phyloP scores from a whole-genome alignment of 2,888 invertebrate genomes.

The Saturnia pavonia region DNA sequence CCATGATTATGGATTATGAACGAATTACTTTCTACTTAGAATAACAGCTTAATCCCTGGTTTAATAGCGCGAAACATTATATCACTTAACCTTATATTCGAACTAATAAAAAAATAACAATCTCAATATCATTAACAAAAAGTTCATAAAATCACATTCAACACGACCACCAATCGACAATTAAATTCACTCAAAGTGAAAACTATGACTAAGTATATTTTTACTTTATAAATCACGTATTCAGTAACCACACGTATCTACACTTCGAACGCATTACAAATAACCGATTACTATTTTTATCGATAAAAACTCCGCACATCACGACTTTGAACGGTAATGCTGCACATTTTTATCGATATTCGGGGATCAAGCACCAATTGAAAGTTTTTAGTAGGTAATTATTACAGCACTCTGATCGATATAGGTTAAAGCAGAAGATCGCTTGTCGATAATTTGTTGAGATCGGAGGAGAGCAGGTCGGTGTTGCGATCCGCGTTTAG shows the following conservation, averaged over 20 bases:
- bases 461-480: constrained; percentile 32
- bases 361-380: neutral
- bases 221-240: neutral
- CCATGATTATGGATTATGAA: neutral
- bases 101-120: constrained; percentile 3
- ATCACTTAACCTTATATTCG: constrained; percentile 1
- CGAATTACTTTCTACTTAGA: neutral
- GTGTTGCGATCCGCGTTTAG: constrained; percentile 34
- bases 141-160: constrained; percentile 11
- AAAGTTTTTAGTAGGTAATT: neutral
- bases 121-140: constrained; percentile 10
- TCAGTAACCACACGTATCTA: neutral
- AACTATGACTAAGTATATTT: neutral
- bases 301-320: neutral
- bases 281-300: neutral
- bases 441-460: constrained; percentile 53
- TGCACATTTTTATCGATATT: neutral
- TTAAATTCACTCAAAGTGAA: neutral
- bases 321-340: neutral
- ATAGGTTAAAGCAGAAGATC: constrained; percentile 41
- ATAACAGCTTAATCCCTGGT: neutral
- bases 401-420: neutral
- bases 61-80: neutral
- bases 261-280: neutral
- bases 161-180: constrained; percentile 1